These are phyloP conservation scores for Echiichthys vipera DNA, from an alignment of 2,797 vertebrate genomes.

Conservation along the genomic window DNA sequence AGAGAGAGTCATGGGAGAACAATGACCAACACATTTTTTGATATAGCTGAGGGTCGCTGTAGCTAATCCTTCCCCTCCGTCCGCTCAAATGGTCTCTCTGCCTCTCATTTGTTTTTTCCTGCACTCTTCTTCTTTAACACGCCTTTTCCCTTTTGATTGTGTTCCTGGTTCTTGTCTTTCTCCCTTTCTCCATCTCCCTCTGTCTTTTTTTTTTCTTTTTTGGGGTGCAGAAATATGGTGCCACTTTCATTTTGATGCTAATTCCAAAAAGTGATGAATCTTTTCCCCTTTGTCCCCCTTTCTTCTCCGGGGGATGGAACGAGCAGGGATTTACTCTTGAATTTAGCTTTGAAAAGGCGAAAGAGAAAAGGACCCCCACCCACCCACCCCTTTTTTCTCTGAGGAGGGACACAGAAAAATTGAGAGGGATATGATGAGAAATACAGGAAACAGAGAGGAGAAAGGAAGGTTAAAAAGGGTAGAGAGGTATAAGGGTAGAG, in stretches of 20 bases:
- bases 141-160: slow-evolving; percentile 65
- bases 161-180: slow-evolving; percentile 70
- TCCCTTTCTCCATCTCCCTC: slow-evolving; percentile 66
- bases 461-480: slow-evolving; percentile 32
- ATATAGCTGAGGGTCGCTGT: slow-evolving; percentile 86
- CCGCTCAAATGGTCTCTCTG: slow-evolving; percentile 82
- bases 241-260: slow-evolving; percentile 89
- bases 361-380: slow-evolving; percentile 15
- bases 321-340: slow-evolving; percentile 77
- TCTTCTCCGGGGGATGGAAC: slow-evolving; percentile 74
- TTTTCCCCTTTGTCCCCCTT: slow-evolving; percentile 83
- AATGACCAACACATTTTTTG: slow-evolving; percentile 89
- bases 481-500: neutral
- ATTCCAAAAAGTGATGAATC: slow-evolving; percentile 89
- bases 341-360: slow-evolving; percentile 76
- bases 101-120: slow-evolving; percentile 65
- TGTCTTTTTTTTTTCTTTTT: slow-evolving; percentile 57
- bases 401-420: slow-evolving; percentile 44
- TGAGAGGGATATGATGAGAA: slow-evolving; percentile 43
- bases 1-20: slow-evolving; percentile 81
- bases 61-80: slow-evolving; percentile 86
- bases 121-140: slow-evolving; percentile 67
- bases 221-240: slow-evolving; percentile 81
- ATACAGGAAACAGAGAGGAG: slow-evolving; percentile 32
- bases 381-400: no score